Conservation (phyloP, 2,888 invertebrate species). For the Mesorhabditis belari region DNA sequence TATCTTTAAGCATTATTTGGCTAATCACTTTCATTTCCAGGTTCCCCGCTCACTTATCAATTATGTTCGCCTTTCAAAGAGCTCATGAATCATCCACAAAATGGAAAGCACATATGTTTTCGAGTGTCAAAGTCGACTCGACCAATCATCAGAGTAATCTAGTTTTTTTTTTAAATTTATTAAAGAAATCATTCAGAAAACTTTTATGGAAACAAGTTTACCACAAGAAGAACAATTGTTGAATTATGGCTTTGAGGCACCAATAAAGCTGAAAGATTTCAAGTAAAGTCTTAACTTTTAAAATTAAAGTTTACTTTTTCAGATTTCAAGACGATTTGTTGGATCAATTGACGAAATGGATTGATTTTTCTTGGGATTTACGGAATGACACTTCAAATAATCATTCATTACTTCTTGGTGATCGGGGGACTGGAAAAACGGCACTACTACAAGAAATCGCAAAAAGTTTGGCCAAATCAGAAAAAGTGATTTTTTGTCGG, state of each 20-base stretch:
- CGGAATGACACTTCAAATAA: background rate
- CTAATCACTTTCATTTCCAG: no score
- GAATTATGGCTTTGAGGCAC: background rate
- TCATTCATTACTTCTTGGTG: background rate
- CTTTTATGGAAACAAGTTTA: background rate
- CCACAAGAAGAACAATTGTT: background rate
- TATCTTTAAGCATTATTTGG: background rate
- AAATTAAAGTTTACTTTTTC: slow-evolving; percentile 9
- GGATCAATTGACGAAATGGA: slow-evolving; percentile 1
- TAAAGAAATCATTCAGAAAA: slow-evolving; percentile 31
- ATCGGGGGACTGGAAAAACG: background rate
- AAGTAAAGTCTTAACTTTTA: slow-evolving; percentile 19
- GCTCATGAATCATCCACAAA: background rate
- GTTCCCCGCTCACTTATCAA: background rate
- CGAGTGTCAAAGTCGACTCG: background rate
- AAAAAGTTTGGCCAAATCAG: background rate
- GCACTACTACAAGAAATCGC: background rate
- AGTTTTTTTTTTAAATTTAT: slow-evolving; percentile 17
- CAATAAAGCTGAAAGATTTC: background rate
- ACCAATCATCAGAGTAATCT: background rate
- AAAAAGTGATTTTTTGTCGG: background rate
- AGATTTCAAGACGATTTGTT: background rate
- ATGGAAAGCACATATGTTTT: background rate
- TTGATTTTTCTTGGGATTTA: background rate
- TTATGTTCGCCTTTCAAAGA: background rate